These are phyloP conservation scores for Melipona quadrifasciata DNA, from an alignment of 1,140 invertebrate species.

Conservation along the genomic window DNA sequence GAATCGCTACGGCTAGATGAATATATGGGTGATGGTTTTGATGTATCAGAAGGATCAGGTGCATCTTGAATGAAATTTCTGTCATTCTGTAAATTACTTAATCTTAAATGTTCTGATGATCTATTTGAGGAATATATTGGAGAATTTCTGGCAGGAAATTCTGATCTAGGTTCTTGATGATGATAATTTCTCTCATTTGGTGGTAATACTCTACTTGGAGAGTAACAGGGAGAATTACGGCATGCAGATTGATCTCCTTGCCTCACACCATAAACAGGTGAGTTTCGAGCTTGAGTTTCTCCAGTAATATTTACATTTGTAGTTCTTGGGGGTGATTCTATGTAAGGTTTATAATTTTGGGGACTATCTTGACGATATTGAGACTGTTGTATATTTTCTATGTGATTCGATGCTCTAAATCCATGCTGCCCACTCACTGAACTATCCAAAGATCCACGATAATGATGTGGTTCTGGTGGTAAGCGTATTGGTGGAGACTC, in stretches of 20 bases:
- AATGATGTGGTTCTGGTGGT: conserved; percentile 72
- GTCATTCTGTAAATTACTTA: conserved; percentile 64
- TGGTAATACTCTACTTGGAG: conserved; percentile 69
- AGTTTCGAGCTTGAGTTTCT: conserved; percentile 70
- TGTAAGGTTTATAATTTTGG: conserved; percentile 72
- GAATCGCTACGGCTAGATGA: conserved; percentile 57
- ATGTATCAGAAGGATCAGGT: conserved; percentile 57
- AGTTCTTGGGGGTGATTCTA: conserved; percentile 64
- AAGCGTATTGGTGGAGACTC: conserved; percentile 72
- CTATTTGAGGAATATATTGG: conserved; percentile 71
- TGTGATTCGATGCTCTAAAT: conserved; percentile 59
- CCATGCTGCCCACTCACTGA: conserved; percentile 53
- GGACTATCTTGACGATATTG: conserved; percentile 77
- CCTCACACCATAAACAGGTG: conserved; percentile 68
- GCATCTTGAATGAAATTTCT: conserved; percentile 64
- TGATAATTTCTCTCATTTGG: conserved; percentile 71
- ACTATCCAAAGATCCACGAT: conserved; percentile 68
- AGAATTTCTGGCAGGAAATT: conserved; percentile 70
- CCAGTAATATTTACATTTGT: conserved; percentile 66
- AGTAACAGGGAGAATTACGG: conserved; percentile 70
- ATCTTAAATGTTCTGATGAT: conserved; percentile 66
- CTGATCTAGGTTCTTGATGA: conserved; percentile 65
- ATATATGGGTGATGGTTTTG: conserved; percentile 61
- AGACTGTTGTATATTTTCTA: conserved; percentile 73
- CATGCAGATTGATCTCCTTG: conserved; percentile 63